Base-by-base conservation (phyloP, 2,888 invertebrate genomes). In the Lymantria monacha region DNA sequence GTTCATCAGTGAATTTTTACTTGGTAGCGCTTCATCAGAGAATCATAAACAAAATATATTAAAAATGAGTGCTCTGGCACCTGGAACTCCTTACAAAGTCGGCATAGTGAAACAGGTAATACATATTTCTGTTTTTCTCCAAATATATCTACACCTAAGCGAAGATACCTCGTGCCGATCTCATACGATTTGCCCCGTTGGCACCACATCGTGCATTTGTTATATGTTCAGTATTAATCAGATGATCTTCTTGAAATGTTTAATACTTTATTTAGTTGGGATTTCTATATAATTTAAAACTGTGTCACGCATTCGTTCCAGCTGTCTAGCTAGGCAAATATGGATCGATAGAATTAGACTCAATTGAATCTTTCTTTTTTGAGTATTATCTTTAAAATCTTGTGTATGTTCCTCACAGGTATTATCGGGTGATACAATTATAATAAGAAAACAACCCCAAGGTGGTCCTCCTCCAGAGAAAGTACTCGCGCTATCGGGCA, bases 391-490 rank as follows among this genome's bases (percentile, higher is more conserved):
- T 9, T n/a, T 41, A 22, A 37, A 14, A 42, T 33, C 33, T 42
- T 44, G 66, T 50, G 13, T 8, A 5, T 57, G 13, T 53, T 45
- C 51, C 53, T 66, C 65, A 41, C 70, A 99, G 99, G 96, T 99
- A 59, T 93, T 97, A 58, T 99, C 99, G 55, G 99, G 99, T 52
- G 99, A 99, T 90, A 96, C 98, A 52, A 94, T 99, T 54, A 95
- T 98, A 45, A 96, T 99, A 69, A 93, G 98, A 76, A 97, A 95
- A 58, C 93, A 94, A 61, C 95, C 96, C 0, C 94, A 94, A 76
- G 97, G 97, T 13, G 97, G 97, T 37, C 98, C 99, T 41, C 96
- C 96, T 46, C 97, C 96, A 57, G 99, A 99, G 88, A 96, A 96
- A 87, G 96, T 96, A 63, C 93, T 99, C 48, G 96, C 95, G 60